Conservation (phyloP, 2,113 vertebrate species). For the Lonchura striata region DNA sequence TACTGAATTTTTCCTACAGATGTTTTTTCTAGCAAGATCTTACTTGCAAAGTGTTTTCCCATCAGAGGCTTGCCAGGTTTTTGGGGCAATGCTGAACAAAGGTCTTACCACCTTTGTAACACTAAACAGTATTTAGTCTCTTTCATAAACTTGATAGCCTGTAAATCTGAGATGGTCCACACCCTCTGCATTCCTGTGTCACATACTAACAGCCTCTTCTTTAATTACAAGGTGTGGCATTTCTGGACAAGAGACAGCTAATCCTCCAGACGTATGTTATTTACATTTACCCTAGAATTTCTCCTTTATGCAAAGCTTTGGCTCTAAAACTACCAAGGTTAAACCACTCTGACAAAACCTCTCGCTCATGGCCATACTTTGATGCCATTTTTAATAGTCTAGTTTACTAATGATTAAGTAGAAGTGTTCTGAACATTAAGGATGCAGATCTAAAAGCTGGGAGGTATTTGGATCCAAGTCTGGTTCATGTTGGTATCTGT, state of each 20-base stretch:
- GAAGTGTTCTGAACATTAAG: not conserved
- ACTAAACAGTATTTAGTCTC: slow-evolving; percentile 56
- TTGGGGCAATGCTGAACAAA: slow-evolving; percentile 58
- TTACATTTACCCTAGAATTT: slow-evolving; percentile 50
- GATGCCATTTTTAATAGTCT: slow-evolving; percentile 32
- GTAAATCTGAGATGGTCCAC: slow-evolving; percentile 45
- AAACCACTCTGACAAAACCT: not conserved
- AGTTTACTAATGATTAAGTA: not conserved
- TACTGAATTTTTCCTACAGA: slow-evolving; percentile 42
- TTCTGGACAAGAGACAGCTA: slow-evolving; percentile 62
- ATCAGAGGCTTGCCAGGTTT: slow-evolving; percentile 47
- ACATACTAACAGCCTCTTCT: slow-evolving; percentile 65
- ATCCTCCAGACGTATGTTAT: slow-evolving; percentile 40
- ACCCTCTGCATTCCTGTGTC: slow-evolving; percentile 62
- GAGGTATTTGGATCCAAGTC: slow-evolving; percentile 16
- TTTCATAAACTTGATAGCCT: slow-evolving; percentile 56
- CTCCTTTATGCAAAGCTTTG: slow-evolving; percentile 24
- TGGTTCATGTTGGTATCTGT: not conserved
- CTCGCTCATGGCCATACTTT: slow-evolving; percentile 47
- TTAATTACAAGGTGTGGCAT: slow-evolving; percentile 75
- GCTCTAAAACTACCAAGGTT: not conserved
- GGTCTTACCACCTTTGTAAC: slow-evolving; percentile 51
- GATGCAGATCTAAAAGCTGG: slow-evolving; percentile 22
- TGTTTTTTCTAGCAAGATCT: slow-evolving; percentile 61
- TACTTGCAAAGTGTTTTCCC: slow-evolving; percentile 67